phyloP scores from a whole-genome alignment of 2,888 invertebrate species.

The Phalangium opilio region DNA sequence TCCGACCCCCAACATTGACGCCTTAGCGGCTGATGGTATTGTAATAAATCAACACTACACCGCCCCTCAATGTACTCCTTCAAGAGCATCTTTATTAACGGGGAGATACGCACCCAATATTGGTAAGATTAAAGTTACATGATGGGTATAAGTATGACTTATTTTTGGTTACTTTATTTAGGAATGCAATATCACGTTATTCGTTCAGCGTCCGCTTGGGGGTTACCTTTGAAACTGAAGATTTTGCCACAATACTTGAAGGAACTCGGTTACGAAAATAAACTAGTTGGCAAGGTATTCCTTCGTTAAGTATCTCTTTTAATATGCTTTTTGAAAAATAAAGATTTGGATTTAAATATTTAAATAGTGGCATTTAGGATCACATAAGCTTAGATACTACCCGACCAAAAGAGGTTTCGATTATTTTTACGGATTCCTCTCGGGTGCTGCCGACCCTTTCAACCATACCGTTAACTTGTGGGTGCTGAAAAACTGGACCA shows the following conservation, averaged over 20 bases:
- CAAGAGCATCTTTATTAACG: conserved; percentile 72
- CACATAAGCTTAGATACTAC: conserved; percentile 53
- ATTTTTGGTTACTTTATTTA: no score
- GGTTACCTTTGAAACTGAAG: conserved; percentile 61
- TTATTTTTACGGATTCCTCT: conserved; percentile 54
- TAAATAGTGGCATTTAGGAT: conserved; percentile 65
- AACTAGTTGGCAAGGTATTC: conserved; percentile 54
- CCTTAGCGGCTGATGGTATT: conserved; percentile 65
- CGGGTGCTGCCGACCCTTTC: no score
- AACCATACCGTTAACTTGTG: no score
- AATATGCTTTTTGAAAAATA: no score
- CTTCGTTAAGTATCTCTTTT: no score
- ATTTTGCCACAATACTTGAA: conserved; percentile 65
- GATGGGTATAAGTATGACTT: no score
- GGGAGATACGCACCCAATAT: conserved; percentile 82
- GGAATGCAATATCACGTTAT: no score
- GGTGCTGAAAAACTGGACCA: no score
- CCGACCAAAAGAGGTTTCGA: conserved; percentile 63
- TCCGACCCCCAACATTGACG: conserved; percentile 80
- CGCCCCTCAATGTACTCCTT: conserved; percentile 72
- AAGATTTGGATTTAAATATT: no score
- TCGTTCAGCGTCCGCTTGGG: conserved; percentile 36
- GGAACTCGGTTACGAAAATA: conserved; percentile 60
- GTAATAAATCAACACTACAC: conserved; percentile 75
- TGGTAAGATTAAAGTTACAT: no score